A percentile compares a stretch with the other conserved stretches of the same genome.
Conservation (phyloP, 2,113 vertebrate species). For the Zosterops lateralis region DNA sequence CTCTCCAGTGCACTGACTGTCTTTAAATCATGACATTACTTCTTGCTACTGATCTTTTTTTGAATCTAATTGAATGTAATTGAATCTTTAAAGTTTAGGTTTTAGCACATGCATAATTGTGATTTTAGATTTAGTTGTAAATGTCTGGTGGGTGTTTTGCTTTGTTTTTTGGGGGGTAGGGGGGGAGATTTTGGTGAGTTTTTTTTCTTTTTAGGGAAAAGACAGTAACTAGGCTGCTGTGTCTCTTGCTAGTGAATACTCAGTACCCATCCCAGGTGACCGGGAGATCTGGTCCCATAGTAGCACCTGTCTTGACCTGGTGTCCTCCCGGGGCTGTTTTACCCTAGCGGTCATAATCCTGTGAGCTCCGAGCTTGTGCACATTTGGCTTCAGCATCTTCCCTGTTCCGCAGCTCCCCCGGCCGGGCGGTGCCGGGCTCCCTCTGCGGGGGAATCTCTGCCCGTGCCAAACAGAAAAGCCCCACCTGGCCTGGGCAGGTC, state of each 20-base stretch:
- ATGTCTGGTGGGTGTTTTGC: neutral
- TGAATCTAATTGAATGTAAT: neutral
- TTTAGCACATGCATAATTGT: neutral
- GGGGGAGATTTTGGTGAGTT: too few species aligned
- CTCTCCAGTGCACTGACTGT: neutral
- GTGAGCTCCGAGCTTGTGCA: neutral
- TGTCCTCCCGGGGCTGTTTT: neutral
- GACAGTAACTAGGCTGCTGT: neutral
- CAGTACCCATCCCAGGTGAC: neutral
- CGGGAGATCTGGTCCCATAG: neutral
- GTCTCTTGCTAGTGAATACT: neutral
- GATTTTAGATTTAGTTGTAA: neutral
- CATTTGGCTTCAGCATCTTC: neutral
- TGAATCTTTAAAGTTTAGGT: neutral
- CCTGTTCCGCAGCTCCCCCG: rapidly evolving
- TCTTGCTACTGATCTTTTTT: neutral
- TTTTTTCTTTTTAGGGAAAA: neutral
- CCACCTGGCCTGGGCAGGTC: constrained; percentile 47
- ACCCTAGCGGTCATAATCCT: neutral
- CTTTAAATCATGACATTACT: neutral
- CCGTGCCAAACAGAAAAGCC: neutral
- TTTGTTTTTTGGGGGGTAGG: neutral
- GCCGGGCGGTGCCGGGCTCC: rapidly evolving
- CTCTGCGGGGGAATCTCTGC: neutral
- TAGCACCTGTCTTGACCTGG: rapidly evolving